Conservation (phyloP, 2,797 vertebrate species). For the Mastacembelus armatus region DNA sequence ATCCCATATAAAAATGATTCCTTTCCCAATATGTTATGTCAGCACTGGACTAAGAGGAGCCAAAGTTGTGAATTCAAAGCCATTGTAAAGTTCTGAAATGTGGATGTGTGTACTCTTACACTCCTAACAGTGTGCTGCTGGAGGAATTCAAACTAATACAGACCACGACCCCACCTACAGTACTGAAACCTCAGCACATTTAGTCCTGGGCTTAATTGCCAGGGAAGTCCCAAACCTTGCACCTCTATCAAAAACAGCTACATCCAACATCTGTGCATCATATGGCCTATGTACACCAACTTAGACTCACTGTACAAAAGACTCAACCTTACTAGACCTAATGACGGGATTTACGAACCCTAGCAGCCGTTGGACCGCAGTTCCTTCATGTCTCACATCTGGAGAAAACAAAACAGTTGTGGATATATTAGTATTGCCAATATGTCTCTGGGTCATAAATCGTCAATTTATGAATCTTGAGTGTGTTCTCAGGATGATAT, state of each 20-base stretch:
- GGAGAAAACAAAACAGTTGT: slow-evolving; percentile 49
- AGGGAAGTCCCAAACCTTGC: slow-evolving; percentile 31
- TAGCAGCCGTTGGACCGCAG: slow-evolving; percentile 25
- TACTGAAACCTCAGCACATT: slow-evolving; percentile 29
- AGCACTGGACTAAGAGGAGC: not conserved
- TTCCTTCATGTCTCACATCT: slow-evolving; percentile 46
- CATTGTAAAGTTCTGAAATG: not conserved
- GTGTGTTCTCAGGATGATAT: slow-evolving; percentile 9
- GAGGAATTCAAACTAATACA: not conserved
- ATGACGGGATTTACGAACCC: slow-evolving; percentile 30
- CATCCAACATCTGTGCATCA: slow-evolving; percentile 58
- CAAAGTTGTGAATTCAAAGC: not conserved
- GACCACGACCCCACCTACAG: not conserved
- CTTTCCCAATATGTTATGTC: too few species aligned
- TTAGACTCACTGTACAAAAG: slow-evolving; percentile 43
- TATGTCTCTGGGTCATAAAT: slow-evolving; percentile 46
- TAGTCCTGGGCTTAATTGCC: slow-evolving; percentile 15
- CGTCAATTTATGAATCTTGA: slow-evolving; percentile 50
- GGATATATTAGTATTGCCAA: slow-evolving; percentile 36
- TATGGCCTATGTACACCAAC: slow-evolving; percentile 34
- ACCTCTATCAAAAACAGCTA: not conserved
- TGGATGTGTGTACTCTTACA: not conserved
- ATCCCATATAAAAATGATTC: too few species aligned
- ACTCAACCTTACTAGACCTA: slow-evolving; percentile 25
- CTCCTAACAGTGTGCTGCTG: not conserved